Conservation (phyloP, 2,888 invertebrate genomes). For the Megalurothrips usitatus region DNA sequence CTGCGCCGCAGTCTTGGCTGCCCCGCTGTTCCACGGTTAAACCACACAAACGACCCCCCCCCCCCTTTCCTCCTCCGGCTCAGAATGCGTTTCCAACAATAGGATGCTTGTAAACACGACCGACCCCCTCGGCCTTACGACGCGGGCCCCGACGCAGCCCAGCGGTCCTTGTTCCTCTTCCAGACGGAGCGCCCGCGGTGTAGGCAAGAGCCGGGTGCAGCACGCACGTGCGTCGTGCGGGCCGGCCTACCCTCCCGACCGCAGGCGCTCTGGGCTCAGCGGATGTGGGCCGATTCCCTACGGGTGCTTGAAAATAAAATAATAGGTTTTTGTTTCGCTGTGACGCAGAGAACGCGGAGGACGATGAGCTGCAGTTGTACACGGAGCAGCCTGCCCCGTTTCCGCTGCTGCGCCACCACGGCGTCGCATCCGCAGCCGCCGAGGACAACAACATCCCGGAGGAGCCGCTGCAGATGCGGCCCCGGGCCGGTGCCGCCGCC, state of each 20-base stretch:
- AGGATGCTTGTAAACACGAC: background rate
- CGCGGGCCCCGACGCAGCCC: background rate
- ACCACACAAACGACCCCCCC: background rate
- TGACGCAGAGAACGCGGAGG: background rate
- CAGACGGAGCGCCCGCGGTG: background rate
- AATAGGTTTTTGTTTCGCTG: background rate
- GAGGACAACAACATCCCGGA: background rate
- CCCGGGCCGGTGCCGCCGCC: background rate
- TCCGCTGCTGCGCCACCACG: background rate
- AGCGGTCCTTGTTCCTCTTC: background rate
- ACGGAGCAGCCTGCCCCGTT: background rate
- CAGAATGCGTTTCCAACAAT: slow-evolving; percentile 1
- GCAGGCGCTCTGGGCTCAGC: background rate
- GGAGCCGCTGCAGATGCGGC: background rate
- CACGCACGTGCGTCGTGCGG: background rate
- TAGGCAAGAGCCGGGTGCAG: no score
- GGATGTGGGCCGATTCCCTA: background rate
- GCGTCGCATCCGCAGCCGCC: background rate
- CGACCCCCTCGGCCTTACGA: background rate
- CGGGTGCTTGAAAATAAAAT: background rate
- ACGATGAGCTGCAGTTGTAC: background rate
- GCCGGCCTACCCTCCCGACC: background rate
- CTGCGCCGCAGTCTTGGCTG: background rate
- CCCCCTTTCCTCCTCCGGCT: background rate
- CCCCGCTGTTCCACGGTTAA: background rate